Evolutionary conservation across 2,888 invertebrate genomes (phyloP).

Genomic region (Kryphioiulus occultus): DNA sequence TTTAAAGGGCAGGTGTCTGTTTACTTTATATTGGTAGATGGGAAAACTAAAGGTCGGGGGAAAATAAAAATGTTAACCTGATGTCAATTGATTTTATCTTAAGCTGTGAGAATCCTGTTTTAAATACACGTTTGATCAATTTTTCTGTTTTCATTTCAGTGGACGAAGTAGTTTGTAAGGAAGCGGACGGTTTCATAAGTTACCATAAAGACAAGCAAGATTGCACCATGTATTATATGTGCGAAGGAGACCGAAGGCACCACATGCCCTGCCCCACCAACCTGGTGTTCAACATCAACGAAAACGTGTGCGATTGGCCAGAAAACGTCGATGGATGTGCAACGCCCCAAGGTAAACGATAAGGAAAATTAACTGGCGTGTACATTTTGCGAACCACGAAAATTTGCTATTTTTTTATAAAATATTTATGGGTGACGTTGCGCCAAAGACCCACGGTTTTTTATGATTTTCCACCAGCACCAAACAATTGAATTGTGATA

Average conservation of each 20-base stretch:
- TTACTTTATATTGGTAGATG: too few relatives aligned
- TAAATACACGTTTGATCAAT: too few relatives aligned
- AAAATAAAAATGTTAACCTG: too few relatives aligned
- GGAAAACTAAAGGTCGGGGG: too few relatives aligned
- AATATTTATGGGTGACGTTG: background rate
- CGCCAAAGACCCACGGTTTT: background rate
- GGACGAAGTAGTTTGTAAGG: slow-evolving; percentile 86
- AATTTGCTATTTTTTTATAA: background rate
- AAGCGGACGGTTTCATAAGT: slow-evolving; percentile 94
- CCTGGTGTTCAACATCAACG: slow-evolving; percentile 89
- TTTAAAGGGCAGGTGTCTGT: too few relatives aligned
- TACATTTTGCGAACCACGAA: background rate
- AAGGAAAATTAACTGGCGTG: background rate
- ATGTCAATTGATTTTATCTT: too few relatives aligned
- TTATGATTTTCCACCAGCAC: background rate
- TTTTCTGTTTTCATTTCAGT: slow-evolving; percentile 67
- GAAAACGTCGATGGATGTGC: slow-evolving; percentile 88
- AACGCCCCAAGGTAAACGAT: background rate
- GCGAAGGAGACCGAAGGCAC: slow-evolving; percentile 92
- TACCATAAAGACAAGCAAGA: slow-evolving; percentile 90
- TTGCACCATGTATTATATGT: slow-evolving; percentile 95
- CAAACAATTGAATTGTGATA: slow-evolving; percentile 10
- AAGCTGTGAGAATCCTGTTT: too few relatives aligned
- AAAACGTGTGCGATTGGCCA: slow-evolving; percentile 96
- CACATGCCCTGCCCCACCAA: slow-evolving; percentile 95